Evolutionary conservation across 1,140 invertebrate genomes (phyloP).

Genomic region (Latrodectus geometricus): DNA sequence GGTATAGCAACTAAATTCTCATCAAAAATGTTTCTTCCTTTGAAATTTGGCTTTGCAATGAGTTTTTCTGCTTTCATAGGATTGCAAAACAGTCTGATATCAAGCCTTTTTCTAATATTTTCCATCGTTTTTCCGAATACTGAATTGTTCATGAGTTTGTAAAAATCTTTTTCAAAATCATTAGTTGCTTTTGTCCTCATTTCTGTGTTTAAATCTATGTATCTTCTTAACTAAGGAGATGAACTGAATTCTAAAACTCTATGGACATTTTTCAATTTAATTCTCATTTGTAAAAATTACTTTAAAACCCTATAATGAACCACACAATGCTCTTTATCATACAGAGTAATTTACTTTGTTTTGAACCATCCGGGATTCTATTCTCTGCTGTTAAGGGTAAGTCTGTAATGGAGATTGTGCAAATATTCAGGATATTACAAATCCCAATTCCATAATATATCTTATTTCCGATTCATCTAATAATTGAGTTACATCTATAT

Average conservation of each 20-base stretch:
- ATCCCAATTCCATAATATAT: not conserved
- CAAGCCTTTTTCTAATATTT: no score
- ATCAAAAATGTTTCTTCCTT: no score
- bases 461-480: no score
- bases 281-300: conserved; percentile 66
- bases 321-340: conserved; percentile 63
- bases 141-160: no score
- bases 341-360: conserved; percentile 25
- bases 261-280: not conserved
- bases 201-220: conserved; percentile 15
- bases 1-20: no score
- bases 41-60: no score
- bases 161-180: no score
- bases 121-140: no score
- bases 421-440: conserved; percentile 64
- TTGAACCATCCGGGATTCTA: conserved; percentile 29
- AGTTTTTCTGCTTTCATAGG: no score
- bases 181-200: no score
- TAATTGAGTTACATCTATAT: not conserved
- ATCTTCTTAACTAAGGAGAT: conserved; percentile 14
- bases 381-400: conserved; percentile 68
- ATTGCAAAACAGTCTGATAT: no score
- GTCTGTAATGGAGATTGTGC: conserved; percentile 67
- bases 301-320: conserved; percentile 67
- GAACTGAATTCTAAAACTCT: not conserved